A percentile compares a stretch with the other conserved stretches of the same genome.
Evolutionary conservation across 2,888 invertebrate species (phyloP).

Genomic region (Pseudanteris insignis): DNA sequence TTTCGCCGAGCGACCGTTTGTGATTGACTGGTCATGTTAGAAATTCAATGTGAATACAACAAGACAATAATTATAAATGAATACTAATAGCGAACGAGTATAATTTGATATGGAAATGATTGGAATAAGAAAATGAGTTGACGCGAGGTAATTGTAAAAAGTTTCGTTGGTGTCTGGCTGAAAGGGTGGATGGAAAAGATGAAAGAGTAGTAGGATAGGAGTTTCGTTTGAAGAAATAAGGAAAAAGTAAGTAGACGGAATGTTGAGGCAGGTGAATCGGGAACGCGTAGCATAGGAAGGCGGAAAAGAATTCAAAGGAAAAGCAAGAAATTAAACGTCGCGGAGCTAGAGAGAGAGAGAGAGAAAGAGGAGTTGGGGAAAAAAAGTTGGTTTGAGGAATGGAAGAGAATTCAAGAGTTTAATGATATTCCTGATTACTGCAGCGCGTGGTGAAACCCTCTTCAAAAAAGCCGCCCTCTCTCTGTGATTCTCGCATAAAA

Average conservation of each 20-base stretch:
- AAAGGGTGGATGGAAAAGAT: slow-evolving; percentile 11
- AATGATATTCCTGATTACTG: slow-evolving; percentile 67
- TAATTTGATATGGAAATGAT: no score
- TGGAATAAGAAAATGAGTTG: no score
- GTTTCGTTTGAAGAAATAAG: slow-evolving; percentile 25
- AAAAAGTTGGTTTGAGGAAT: slow-evolving; percentile 48
- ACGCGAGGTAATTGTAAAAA: neutral
- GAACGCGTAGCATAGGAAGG: slow-evolving; percentile 26
- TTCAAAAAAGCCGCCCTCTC: slow-evolving; percentile 39
- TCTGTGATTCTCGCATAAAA: slow-evolving; percentile 61
- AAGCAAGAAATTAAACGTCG: slow-evolving; percentile 47
- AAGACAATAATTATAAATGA: no score
- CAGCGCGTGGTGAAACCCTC: slow-evolving; percentile 60
- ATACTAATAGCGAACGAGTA: no score
- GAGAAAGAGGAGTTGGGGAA: slow-evolving; percentile 13
- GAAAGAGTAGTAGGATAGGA: slow-evolving; percentile 27
- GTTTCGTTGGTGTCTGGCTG: neutral
- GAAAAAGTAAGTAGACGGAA: slow-evolving; percentile 6
- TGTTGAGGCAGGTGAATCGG: slow-evolving; percentile 37
- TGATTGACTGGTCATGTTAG: no score
- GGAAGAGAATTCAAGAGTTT: slow-evolving; percentile 63
- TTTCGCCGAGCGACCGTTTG: no score
- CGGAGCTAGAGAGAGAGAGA: slow-evolving; percentile 21
- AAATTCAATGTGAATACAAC: no score
- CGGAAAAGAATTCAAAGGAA: slow-evolving; percentile 45